A percentile compares a stretch with the other conserved stretches of the same genome.
These are phyloP conservation scores for Sorex fumeus DNA, from an alignment of 2,113 vertebrate species.

Conservation along the genomic window DNA sequence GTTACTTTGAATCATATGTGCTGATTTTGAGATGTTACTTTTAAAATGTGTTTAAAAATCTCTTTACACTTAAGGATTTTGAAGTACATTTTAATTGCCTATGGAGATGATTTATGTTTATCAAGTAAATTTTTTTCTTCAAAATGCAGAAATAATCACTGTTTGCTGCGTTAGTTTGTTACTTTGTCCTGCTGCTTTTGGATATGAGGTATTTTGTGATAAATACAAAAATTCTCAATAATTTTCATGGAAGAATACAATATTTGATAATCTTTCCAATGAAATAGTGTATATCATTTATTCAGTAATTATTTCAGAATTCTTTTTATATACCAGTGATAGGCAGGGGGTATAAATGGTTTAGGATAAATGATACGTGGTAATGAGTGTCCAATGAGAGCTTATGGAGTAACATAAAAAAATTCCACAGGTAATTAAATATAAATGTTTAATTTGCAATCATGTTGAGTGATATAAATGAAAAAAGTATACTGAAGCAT, in stretches of 20 bases:
- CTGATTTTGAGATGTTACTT: not conserved
- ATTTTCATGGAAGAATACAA: not conserved
- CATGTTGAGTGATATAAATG: not conserved
- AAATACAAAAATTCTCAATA: no score
- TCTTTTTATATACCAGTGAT: not conserved
- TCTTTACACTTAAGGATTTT: slow-evolving; percentile 14
- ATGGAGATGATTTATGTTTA: not conserved
- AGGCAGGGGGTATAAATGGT: not conserved
- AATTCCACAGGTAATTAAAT: not conserved
- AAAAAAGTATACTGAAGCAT: not conserved
- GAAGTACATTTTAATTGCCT: slow-evolving; percentile 20
- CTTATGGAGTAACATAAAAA: not conserved
- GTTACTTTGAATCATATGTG: not conserved
- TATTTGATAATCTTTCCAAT: not conserved
- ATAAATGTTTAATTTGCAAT: not conserved
- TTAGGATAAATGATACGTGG: not conserved
- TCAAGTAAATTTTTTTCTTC: not conserved
- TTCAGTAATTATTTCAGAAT: slow-evolving; percentile 22
- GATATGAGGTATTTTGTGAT: not conserved
- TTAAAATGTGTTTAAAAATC: slow-evolving; percentile 20
- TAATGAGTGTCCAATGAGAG: not conserved
- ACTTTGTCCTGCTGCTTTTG: not conserved
- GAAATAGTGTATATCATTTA: not conserved
- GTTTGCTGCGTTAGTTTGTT: not conserved
- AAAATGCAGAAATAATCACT: not conserved